Evolutionary conservation across 2,797 vertebrate species (phyloP).

Genomic region (Scolopax bukidnonensis): DNA sequence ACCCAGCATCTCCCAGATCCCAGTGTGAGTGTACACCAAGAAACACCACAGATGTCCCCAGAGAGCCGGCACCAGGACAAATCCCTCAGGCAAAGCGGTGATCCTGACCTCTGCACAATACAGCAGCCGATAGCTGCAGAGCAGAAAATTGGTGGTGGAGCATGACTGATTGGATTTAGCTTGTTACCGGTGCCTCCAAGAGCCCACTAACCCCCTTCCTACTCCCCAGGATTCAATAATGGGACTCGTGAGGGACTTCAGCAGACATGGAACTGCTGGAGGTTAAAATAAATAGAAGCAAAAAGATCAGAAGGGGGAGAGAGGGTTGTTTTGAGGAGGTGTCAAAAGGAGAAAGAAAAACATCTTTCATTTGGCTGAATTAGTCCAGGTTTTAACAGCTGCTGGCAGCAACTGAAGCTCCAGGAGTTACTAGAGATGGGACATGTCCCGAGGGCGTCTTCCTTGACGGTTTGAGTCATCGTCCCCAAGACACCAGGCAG

Average conservation of each 20-base stretch:
- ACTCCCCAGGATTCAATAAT: not conserved
- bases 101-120: not conserved
- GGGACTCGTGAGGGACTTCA: not conserved
- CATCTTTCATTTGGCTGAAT: not conserved
- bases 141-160: not conserved
- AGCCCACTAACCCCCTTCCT: not conserved
- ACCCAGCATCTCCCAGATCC: not conserved
- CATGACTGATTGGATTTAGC: not conserved
- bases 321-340: not conserved
- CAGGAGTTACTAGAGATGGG: not conserved
- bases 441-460: not conserved
- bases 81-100: fast-evolving
- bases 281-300: not conserved
- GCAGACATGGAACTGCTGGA: not conserved
- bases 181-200: fast-evolving
- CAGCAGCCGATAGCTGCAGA: not conserved
- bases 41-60: not conserved
- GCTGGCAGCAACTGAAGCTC: not conserved
- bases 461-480: not conserved
- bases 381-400: not conserved
- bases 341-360: not conserved
- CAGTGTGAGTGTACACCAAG: fast-evolving
- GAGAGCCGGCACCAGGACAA: not conserved
- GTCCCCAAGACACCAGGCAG: fast-evolving
- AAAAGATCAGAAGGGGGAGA: not conserved